phyloP scores from a whole-genome alignment of 2,888 invertebrate species.

The Zelleria hepariella region DNA sequence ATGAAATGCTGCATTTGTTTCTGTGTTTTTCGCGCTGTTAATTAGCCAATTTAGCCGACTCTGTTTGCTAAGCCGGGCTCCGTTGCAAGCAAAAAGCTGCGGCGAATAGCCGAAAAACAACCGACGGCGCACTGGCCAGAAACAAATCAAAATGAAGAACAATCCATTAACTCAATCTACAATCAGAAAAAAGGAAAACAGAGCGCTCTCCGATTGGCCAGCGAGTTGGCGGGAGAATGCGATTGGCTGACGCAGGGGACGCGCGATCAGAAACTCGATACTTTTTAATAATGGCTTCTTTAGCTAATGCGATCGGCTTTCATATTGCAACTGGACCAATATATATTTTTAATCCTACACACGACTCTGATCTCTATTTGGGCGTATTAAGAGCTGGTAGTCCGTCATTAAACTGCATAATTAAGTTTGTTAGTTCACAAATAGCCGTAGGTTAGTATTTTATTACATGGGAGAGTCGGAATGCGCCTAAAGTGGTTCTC shows the following conservation, averaged over 20 bases:
- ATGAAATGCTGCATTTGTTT: neutral
- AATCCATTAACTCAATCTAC: conserved; percentile 65
- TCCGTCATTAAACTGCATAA: neutral
- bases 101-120: conserved; percentile 9
- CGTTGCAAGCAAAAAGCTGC: neutral
- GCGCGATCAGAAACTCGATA: conserved; percentile 65
- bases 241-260: conserved; percentile 46
- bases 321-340: conserved; percentile 40
- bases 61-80: conserved; percentile 13
- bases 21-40: neutral
- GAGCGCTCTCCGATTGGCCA: conserved; percentile 45
- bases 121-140: conserved; percentile 14
- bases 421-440: neutral
- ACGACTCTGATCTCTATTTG: neutral
- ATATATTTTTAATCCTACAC: neutral
- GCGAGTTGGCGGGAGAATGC: conserved; percentile 37
- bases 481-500: conserved; percentile 50
- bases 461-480: conserved; percentile 56
- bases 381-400: neutral
- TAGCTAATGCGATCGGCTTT: conserved; percentile 67
- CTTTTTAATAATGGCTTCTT: conserved; percentile 72
- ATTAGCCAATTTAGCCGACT: neutral
- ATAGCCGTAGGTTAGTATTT: conserved; percentile 57
- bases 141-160: conserved; percentile 62
- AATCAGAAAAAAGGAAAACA: conserved; percentile 49